Evolutionary conservation across 2,888 invertebrate genomes (phyloP), one percentile per base, ranked within the genome.

Genomic region (Meghimatium bilineatum): DNA sequence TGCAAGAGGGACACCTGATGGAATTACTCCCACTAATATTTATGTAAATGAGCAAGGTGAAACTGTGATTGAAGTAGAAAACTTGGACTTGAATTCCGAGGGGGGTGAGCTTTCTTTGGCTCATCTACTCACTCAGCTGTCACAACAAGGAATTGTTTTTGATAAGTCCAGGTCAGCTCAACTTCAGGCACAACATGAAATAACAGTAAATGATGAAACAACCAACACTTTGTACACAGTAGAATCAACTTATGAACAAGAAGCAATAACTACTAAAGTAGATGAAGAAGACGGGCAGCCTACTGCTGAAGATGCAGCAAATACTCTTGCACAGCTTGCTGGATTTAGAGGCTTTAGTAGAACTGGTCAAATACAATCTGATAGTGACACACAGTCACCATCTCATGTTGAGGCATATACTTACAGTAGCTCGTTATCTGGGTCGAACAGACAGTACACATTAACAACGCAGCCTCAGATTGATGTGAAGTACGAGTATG

Each of bases 91-190:
- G 20, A 85, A 84, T 72, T 79, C 86, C 0, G 85, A 86, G 74
- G 83, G 85, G 36, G 86, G 85, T 29, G 86, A 86, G 69, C 78
- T 86, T 14, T 86, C 86, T 1, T 72, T 86, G 69, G 86, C 86
- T 17, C 86, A 86, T 56, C 85, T 86, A 36, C 76, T 86, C 36
- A 85, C 86, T 26, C 86, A 86, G 79, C 81, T 86, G 34, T 86
- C 86, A n/a, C 86, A 86, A 36, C 86, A 86, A 56, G 86, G 86
- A 23, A 86, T 86, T n/a, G 86, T 86, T 5, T 86, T 86, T 79
- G 86, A 86, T 52, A 85, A 86, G 56, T 66, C 80, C 8, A 49
- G 79, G 34, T 36, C 84, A 8, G 69, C 38, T 1, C 77, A 83
- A 66, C 67, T 85, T 49, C 85, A 83, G n/a, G 77, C 74, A 8